Conservation (phyloP, 2,113 vertebrate genomes). For the Notechis scutatus region DNA sequence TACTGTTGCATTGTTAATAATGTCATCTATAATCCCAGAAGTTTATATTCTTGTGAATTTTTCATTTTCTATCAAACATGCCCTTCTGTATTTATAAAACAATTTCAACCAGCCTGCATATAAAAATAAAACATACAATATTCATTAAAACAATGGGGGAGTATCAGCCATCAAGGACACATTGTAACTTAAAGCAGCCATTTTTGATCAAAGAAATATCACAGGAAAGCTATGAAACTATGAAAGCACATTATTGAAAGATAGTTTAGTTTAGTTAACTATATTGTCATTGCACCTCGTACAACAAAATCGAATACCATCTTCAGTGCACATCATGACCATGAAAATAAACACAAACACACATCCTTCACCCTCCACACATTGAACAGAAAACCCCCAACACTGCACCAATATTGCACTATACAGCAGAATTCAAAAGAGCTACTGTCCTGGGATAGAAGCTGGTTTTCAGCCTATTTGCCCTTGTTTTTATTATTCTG, state of each 20-base stretch:
- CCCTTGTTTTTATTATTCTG: no score
- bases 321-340: no score
- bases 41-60: background rate
- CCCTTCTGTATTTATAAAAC: background rate
- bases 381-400: no score
- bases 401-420: no score
- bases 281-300: no score
- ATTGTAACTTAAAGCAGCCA: background rate
- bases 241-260: background rate
- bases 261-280: no score
- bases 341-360: no score
- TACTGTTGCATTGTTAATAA: background rate
- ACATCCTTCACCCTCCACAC: no score
- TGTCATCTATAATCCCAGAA: background rate
- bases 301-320: no score
- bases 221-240: background rate
- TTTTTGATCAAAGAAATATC: background rate
- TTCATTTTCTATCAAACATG: background rate
- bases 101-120: background rate
- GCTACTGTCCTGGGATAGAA: no score
- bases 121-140: background rate
- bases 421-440: no score
- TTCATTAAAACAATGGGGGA: background rate
- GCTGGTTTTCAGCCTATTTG: no score
- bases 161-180: background rate